phyloP scores from a whole-genome alignment of 1,140 invertebrate species.

The Drosophila pruinosa region DNA sequence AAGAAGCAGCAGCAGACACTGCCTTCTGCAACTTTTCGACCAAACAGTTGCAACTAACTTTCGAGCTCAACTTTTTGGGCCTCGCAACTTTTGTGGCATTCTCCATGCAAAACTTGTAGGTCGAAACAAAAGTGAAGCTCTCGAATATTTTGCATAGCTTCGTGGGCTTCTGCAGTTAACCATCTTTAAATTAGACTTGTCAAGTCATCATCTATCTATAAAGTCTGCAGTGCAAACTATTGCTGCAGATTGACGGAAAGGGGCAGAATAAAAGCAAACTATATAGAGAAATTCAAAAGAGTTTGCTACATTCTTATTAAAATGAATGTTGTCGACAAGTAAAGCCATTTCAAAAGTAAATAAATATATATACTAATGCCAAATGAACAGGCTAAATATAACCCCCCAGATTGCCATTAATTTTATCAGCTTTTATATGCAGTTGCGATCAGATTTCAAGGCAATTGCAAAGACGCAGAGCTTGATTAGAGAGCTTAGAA shows the following conservation, averaged over 20 bases:
- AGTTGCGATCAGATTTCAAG: not conserved
- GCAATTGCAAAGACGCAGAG: not conserved
- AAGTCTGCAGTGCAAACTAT: too few species aligned
- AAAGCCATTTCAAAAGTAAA: not conserved
- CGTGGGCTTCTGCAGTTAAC: too few species aligned
- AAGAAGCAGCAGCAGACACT: not conserved
- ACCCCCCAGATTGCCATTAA: not conserved
- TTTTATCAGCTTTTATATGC: not conserved
- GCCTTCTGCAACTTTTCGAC: not conserved
- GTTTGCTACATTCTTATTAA: too few species aligned
- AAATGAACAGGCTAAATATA: not conserved
- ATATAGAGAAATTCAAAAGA: too few species aligned
- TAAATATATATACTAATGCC: too few species aligned
- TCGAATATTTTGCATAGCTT: too few species aligned
- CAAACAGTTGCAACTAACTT: constrained; percentile 1
- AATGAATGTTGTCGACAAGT: too few species aligned
- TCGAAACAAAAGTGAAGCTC: not conserved
- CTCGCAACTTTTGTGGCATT: not conserved
- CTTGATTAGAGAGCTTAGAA: not conserved
- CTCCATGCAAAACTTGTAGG: not conserved
- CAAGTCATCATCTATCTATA: too few species aligned
- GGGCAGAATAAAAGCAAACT: too few species aligned
- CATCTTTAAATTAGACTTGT: too few species aligned
- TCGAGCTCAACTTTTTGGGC: not conserved
- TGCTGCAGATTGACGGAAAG: too few species aligned